phyloP scores from a whole-genome alignment of 1,140 invertebrate species.

The Charaxes varanes region DNA sequence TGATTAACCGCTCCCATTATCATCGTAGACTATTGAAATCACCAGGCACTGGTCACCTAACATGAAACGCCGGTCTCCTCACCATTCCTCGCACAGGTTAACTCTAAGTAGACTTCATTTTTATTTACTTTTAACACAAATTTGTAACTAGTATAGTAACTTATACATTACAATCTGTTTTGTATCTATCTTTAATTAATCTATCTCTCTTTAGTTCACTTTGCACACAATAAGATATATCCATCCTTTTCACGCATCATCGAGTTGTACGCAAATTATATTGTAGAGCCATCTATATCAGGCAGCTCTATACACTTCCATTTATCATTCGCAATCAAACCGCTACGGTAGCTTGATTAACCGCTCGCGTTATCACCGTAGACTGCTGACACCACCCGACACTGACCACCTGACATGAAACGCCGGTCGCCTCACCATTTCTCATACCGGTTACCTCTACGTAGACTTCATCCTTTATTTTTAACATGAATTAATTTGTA shows the following conservation, averaged over 20 bases:
- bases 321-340: slow-evolving; percentile 61
- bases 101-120: slow-evolving; percentile 21
- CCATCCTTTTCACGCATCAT: too few relatives aligned
- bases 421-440: slow-evolving; percentile 13
- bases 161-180: too few relatives aligned
- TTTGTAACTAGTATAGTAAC: slow-evolving; percentile 17
- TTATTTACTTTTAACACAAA: slow-evolving; percentile 35
- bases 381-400: slow-evolving; percentile 27
- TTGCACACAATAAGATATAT: too few relatives aligned
- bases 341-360: slow-evolving; percentile 54
- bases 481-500: slow-evolving; percentile 33
- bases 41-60: slow-evolving; percentile 11
- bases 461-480: slow-evolving; percentile 29
- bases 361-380: slow-evolving; percentile 29
- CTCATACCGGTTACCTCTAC: slow-evolving; percentile 20
- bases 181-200: too few relatives aligned
- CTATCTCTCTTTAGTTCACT: too few relatives aligned
- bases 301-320: slow-evolving; percentile 23
- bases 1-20: slow-evolving; percentile 50
- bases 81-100: slow-evolving; percentile 22
- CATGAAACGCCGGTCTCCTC: slow-evolving; percentile 10
- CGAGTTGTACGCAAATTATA: too few relatives aligned
- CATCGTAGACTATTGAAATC: slow-evolving; percentile 26
- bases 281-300: too few relatives aligned
- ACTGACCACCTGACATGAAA: slow-evolving; percentile 12